Evolutionary conservation across 2,888 invertebrate genomes (phyloP), one percentile per base, ranked within the genome.

Genomic region (Eupeodes latifasciatus): DNA sequence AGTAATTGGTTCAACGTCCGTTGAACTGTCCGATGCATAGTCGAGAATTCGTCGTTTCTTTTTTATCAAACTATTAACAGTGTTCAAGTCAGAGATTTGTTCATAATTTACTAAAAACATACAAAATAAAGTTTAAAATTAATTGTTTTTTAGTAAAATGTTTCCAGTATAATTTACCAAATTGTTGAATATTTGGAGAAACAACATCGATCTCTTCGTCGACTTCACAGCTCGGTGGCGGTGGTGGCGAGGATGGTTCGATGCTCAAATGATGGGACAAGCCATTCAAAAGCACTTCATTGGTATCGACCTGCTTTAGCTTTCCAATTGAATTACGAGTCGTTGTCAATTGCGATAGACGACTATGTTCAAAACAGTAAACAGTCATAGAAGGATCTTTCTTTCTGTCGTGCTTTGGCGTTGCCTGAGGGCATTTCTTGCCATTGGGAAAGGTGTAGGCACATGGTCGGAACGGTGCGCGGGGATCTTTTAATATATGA

Each of bases 381-480:
- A 96, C 96, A 66, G 91, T 92, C 47, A 91, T 85, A 94, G 95
- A 95, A 69, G 94, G 93, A 90, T 97, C 96, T 91, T 96, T 96
- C 91, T 95, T 96, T 67, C 96, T 96, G 81, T 97, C 97, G 59
- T 94, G 94, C 92, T 95, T 96, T 0, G 96, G 96, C 3, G 97
- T 97, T 0, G 98, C 96, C 91, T 96, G 95, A n/a, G 95, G 94
- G 92, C 98, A 98, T 86, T 96, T 94, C 89, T 96, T 96, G 87
- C 96, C 96, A 74, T 95, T 95, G 44, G 95, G 90, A 92, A 95
- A 95, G 89, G 96, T 94, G 92, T 95, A 96, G 0, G 95, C 94
- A 92, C 99, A 99, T 90, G 96, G 97, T 87, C 96, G 96, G 92
- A 96, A 99, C 0, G 98, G 98, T 0, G 98, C 97, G 12, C 94